Conservation (phyloP, 1,140 invertebrate species). For the Nilaparvata lugens region DNA sequence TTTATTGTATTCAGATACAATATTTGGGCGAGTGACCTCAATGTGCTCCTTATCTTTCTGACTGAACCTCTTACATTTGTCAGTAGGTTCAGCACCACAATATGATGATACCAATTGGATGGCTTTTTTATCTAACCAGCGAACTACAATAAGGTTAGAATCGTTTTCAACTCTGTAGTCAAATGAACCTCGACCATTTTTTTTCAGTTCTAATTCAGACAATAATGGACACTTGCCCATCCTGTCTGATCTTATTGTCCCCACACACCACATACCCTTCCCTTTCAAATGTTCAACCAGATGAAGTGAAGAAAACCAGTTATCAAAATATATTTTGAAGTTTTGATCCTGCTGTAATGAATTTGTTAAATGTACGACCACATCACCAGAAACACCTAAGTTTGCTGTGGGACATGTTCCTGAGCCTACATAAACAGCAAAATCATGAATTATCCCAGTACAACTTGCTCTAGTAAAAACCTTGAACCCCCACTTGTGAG, state of each 20-base stretch:
- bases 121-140: constrained; percentile 17
- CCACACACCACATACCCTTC: constrained; percentile 21
- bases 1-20: constrained; percentile 25
- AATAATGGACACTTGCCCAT: constrained; percentile 3
- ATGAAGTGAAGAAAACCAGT: constrained; percentile 30
- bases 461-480: constrained; percentile 23
- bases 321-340: constrained; percentile 31
- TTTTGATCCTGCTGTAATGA: constrained; percentile 17
- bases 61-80: constrained; percentile 14
- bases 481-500: constrained; percentile 32
- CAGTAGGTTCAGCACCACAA: constrained; percentile 10
- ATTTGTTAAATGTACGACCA: constrained; percentile 19
- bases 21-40: constrained; percentile 9
- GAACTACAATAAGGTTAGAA: background rate
- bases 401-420: constrained; percentile 20
- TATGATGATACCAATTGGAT: constrained; percentile 14
- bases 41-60: constrained; percentile 14
- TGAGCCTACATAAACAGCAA: constrained; percentile 27
- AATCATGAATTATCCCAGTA: constrained; percentile 28
- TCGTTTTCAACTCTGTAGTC: constrained; percentile 13
- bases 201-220: constrained; percentile 14
- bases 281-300: constrained; percentile 26
- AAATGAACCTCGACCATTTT: constrained; percentile 12
- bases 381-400: constrained; percentile 25
- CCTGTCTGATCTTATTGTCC: background rate